These are phyloP conservation scores for Lasioglossum zephyrum DNA, from an alignment of 2,888 invertebrate genomes.

Conservation along the genomic window DNA sequence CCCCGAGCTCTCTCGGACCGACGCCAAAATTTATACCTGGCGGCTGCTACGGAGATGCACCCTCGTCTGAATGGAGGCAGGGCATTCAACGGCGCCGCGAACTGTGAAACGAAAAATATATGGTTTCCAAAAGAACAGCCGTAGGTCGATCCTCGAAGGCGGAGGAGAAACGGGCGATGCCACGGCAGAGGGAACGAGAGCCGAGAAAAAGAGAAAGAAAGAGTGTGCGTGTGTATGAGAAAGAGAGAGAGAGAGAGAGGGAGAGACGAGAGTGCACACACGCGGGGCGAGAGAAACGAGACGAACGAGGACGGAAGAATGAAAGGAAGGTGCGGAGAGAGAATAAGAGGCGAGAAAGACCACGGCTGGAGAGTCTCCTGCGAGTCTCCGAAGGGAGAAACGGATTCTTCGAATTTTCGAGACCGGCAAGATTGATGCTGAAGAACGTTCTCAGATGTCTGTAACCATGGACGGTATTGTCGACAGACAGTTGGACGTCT, in stretches of 20 bases:
- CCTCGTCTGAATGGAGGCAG: slow-evolving; percentile 77
- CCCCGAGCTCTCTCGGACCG: slow-evolving; percentile 58
- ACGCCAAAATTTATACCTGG: slow-evolving; percentile 83
- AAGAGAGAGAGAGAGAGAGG: background rate
- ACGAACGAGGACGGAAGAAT: slow-evolving; percentile 18
- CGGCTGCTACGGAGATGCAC: slow-evolving; percentile 77
- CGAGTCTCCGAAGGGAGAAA: slow-evolving; percentile 57
- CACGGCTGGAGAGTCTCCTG: slow-evolving; percentile 34
- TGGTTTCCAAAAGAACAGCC: slow-evolving; percentile 77
- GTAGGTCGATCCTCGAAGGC: slow-evolving; percentile 66
- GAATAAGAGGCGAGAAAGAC: slow-evolving; percentile 62
- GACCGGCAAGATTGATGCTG: slow-evolving; percentile 73
- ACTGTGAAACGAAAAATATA: slow-evolving; percentile 82
- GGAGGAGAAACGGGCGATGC: slow-evolving; percentile 37
- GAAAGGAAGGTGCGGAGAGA: slow-evolving; percentile 51
- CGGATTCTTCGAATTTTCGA: slow-evolving; percentile 77
- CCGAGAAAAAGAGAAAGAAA: slow-evolving; percentile 23
- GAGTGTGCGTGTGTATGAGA: background rate
- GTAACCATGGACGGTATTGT: slow-evolving; percentile 61
- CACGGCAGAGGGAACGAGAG: slow-evolving; percentile 23
- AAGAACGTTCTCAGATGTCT: slow-evolving; percentile 58
- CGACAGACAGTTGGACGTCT: slow-evolving; percentile 62
- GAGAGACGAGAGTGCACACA: background rate
- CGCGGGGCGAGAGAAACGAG: slow-evolving; percentile 33
- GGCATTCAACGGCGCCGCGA: slow-evolving; percentile 80